Percentiles rank a stretch among this genome's conserved stretches.
Conservation (phyloP, 2,113 vertebrate genomes). For the Atractosteus spatula region DNA sequence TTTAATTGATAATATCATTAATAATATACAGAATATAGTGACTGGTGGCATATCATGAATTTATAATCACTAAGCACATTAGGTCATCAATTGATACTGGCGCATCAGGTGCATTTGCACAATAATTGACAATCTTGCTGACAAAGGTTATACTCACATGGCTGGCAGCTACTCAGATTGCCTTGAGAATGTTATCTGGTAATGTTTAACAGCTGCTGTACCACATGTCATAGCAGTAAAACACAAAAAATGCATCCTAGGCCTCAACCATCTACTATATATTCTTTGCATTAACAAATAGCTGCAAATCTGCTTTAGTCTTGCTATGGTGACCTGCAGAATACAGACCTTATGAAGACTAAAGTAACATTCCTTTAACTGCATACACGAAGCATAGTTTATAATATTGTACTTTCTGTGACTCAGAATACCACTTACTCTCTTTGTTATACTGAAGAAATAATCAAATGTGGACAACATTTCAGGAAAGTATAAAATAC, state of each 20-base stretch:
- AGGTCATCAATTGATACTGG: conserved; percentile 48
- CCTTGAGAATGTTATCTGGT: conserved; percentile 53
- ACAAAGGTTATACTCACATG: conserved; percentile 9
- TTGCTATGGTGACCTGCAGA: too few species aligned
- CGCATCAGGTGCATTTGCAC: conserved; percentile 60
- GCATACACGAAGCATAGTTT: too few species aligned
- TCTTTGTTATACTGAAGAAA: too few species aligned
- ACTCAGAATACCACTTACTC: too few species aligned
- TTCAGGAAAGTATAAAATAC: too few species aligned
- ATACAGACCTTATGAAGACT: too few species aligned
- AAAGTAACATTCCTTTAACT: too few species aligned
- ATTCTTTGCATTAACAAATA: too few species aligned
- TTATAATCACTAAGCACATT: conserved; percentile 42
- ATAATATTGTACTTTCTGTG: too few species aligned
- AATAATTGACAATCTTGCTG: conserved; percentile 51
- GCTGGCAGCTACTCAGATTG: conserved; percentile 54
- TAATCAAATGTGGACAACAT: too few species aligned
- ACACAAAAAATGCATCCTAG: conserved; percentile 35
- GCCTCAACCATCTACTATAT: neutral
- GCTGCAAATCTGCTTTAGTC: too few species aligned
- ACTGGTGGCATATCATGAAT: conserved; percentile 29
- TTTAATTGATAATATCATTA: conserved; percentile 26
- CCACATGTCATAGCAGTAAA: conserved; percentile 52
- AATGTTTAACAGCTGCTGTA: conserved; percentile 60
- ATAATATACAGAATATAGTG: conserved; percentile 42